Percentiles rank a stretch among this genome's conserved stretches.
Evolutionary conservation across 2,113 vertebrate species (phyloP).

Genomic region (Prinia subflava): DNA sequence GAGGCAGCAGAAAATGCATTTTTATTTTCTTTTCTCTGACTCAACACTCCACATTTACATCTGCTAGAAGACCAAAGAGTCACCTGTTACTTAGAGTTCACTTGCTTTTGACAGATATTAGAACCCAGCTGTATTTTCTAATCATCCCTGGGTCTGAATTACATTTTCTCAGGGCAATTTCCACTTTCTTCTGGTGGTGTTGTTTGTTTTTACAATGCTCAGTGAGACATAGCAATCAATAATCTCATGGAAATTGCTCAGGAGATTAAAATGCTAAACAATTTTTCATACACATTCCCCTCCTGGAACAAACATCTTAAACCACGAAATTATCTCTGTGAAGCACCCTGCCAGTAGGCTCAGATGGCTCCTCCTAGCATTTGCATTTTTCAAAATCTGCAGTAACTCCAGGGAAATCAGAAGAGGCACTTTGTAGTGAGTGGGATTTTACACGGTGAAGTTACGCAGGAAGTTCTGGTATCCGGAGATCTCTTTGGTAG

Average conservation of each 20-base stretch:
- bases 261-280: background rate
- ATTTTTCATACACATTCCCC: background rate
- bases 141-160: background rate
- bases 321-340: background rate
- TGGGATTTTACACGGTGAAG: background rate
- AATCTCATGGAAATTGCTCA: background rate
- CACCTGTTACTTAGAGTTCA: background rate
- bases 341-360: background rate
- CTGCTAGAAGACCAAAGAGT: background rate
- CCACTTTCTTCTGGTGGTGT: background rate
- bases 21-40: conserved; percentile 7
- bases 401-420: background rate
- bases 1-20: background rate
- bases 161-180: background rate
- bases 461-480: background rate
- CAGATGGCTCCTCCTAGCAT: background rate
- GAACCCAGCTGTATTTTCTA: background rate
- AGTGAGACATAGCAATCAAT: background rate
- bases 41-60: background rate
- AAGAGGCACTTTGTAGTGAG: background rate
- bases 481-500: background rate
- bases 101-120: background rate
- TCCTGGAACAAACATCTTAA: background rate
- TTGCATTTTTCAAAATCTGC: background rate
- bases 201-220: background rate